These are phyloP conservation scores for Lepidurus arcticus DNA, from an alignment of 1,140 invertebrate genomes.

Conservation along the genomic window DNA sequence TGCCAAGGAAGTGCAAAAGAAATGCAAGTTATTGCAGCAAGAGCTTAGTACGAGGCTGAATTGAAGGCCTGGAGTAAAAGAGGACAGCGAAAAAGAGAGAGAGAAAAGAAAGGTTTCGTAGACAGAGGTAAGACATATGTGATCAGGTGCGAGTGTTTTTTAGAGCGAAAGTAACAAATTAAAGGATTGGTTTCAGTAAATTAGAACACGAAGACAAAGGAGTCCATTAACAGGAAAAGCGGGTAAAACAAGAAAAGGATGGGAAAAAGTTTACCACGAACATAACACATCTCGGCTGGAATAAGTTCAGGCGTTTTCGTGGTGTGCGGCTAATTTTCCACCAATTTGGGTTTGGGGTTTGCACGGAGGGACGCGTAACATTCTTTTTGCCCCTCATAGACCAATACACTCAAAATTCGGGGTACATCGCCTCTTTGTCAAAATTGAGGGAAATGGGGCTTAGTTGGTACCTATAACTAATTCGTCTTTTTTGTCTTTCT, in stretches of 20 bases:
- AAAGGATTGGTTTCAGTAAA: neutral
- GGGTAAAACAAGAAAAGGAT: neutral
- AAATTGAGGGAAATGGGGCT: neutral
- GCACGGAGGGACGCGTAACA: neutral
- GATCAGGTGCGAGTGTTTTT: neutral
- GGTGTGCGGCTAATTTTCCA: neutral
- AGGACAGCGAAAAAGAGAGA: neutral
- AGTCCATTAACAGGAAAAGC: neutral
- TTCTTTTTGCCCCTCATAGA: neutral
- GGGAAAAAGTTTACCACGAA: neutral
- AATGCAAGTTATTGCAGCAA: no score
- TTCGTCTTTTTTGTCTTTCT: neutral
- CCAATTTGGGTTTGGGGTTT: neutral
- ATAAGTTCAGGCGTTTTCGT: neutral
- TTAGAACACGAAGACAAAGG: neutral
- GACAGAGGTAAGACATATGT: neutral
- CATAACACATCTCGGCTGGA: neutral
- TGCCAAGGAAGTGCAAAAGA: neutral
- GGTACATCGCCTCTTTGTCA: neutral
- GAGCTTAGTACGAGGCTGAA: no score
- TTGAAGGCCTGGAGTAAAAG: no score
- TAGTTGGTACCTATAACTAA: neutral
- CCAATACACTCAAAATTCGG: neutral
- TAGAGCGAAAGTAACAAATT: neutral
- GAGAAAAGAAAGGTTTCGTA: neutral